Conservation (phyloP, 2,113 vertebrate genomes). For the Anolis sagrei region DNA sequence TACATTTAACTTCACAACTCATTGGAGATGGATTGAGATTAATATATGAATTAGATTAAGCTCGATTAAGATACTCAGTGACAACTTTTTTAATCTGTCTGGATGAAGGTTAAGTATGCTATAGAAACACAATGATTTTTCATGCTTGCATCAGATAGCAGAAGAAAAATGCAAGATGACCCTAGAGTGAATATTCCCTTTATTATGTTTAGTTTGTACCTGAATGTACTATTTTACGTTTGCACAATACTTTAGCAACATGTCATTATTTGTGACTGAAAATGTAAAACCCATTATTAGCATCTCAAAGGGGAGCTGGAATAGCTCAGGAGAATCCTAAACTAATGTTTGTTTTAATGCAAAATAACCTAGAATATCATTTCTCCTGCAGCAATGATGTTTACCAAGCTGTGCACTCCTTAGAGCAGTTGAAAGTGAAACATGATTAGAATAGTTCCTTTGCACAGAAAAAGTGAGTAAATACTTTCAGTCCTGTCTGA, state of each 20-base stretch:
- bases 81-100: too few relatives aligned
- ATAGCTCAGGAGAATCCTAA: not conserved
- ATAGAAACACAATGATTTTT: too few relatives aligned
- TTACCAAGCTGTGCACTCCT: not conserved
- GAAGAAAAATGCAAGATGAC: too few relatives aligned
- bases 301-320: not conserved
- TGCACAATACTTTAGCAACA: not conserved
- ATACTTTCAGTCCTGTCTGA: not conserved
- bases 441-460: not conserved
- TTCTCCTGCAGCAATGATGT: not conserved
- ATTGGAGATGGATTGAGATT: too few relatives aligned
- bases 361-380: not conserved
- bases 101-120: too few relatives aligned
- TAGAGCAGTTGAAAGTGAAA: not conserved
- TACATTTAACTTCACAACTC: too few relatives aligned
- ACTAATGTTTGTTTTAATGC: conserved; percentile 6
- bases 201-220: not conserved
- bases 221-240: not conserved
- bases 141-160: too few relatives aligned
- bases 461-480: not conserved
- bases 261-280: conserved; percentile 7
- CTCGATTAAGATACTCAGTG: too few relatives aligned
- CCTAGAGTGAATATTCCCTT: too few relatives aligned
- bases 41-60: too few relatives aligned
- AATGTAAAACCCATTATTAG: conserved; percentile 19